Evolutionary conservation across 2,797 vertebrate genomes (phyloP), one percentile per base, ranked within the genome.

Genomic region (Microchirus variegatus): DNA sequence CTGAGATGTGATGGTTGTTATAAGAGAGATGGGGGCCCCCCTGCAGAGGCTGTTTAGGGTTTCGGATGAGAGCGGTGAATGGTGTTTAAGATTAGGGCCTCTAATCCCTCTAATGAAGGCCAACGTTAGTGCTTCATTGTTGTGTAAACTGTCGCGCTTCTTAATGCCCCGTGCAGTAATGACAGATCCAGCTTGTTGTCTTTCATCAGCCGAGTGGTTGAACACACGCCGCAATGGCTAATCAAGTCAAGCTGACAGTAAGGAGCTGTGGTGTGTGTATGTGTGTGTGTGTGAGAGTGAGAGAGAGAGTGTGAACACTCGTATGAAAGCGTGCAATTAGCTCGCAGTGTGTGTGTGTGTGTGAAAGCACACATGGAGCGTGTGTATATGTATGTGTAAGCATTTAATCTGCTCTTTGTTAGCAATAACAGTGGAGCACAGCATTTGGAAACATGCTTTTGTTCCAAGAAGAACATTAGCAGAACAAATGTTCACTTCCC

Each of bases 31-130:
- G 50, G 63, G 52, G 63, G 52, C 59, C 79, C 72, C 67, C 75
- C 69, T 49, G 40, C 70, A 87, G 77, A 78, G 73, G 45, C 52
- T 83, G 85, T 90, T 87, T 87, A 70, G 62, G 63, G 70, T 88
- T 76, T 73, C 63, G 63, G 75, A 85, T 78, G 78, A 87, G 78
- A 85, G 84, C 75, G 73, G 70, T 51, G 65, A 70, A 56, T 67
- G 53, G 73, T 89, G 81, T 85, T 87, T 87, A 74, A 80, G 76
- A 91, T 89, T 81, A 84, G 70, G 70, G 46, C 68, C 73, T 78
- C 67, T 89, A 89, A 90, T 91, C 82, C 80, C 75, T 52, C 70
- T 86, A 87, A 90, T 80, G 82, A 90, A 87, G 81, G 66, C 75
- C 77, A 85, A 80, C 65, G 72, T 74, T 67, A 60, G 75, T 50